Evolutionary conservation across 2,888 invertebrate genomes (phyloP).

Genomic region (Agrotis ipsilon): DNA sequence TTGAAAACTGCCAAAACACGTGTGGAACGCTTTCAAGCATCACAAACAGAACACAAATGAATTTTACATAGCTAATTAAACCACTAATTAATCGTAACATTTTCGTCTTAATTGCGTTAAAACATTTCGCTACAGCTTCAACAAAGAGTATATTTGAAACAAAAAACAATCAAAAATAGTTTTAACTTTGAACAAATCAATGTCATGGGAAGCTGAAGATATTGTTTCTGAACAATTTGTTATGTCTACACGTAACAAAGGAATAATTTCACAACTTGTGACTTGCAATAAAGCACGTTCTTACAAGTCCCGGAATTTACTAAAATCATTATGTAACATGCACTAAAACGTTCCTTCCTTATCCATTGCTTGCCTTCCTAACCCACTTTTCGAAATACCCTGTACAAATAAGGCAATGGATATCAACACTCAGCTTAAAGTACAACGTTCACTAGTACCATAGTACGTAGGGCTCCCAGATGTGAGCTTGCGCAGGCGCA

Average conservation of each 20-base stretch:
- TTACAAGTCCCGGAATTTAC: conserved; percentile 42
- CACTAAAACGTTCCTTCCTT: not conserved
- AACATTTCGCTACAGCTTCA: conserved; percentile 51
- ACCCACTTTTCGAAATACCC: not conserved
- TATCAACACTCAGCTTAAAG: conserved; percentile 3
- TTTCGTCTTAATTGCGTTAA: conserved; percentile 46
- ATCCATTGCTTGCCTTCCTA: conserved; percentile 24
- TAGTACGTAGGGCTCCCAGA: conserved; percentile 54
- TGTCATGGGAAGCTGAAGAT: conserved; percentile 67
- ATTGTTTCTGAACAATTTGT: conserved; percentile 61
- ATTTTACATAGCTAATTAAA: conserved; percentile 14
- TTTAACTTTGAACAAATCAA: conserved; percentile 60
- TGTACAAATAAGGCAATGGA: conserved; percentile 41
- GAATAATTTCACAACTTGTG: conserved; percentile 64
- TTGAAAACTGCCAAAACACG: too few relatives aligned
- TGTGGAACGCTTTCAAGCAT: not conserved
- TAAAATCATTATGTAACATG: conserved; percentile 7
- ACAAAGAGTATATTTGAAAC: conserved; percentile 36
- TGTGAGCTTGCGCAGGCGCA: conserved; percentile 64
- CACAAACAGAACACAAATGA: not conserved
- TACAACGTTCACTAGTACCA: conserved; percentile 6
- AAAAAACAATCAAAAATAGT: conserved; percentile 35
- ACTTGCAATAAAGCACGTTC: conserved; percentile 62
- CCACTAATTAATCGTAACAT: conserved; percentile 47
- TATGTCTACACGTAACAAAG: conserved; percentile 68